These are phyloP conservation scores for Mastigias papua DNA, from an alignment of 30 jellyfish, hydroid and myxozoan species.

Conservation along the genomic window DNA sequence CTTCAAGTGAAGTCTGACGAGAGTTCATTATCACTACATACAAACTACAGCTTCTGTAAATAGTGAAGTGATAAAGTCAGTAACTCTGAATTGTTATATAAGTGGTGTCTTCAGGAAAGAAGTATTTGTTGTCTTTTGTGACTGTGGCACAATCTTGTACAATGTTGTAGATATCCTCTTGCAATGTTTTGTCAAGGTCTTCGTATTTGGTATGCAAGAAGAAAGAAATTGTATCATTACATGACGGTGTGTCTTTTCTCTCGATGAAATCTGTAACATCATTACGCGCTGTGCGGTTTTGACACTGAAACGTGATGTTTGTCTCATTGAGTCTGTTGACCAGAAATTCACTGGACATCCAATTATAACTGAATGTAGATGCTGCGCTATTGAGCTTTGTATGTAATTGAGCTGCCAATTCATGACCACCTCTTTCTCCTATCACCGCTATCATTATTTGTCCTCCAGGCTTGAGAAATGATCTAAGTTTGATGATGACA, in stretches of 20 bases:
- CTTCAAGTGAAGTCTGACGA: too few species aligned
- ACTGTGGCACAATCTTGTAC: constrained; percentile 11
- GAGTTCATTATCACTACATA: too few species aligned
- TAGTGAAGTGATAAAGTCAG: too few species aligned
- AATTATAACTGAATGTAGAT: background rate
- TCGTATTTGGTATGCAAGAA: constrained; percentile 40
- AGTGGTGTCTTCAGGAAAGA: constrained; percentile 8
- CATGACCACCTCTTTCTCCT: constrained; percentile 22
- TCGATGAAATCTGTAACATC: constrained; percentile 50
- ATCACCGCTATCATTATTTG: background rate
- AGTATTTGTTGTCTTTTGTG: constrained; percentile 5
- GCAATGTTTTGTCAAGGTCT: constrained; percentile 4
- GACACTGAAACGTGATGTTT: background rate
- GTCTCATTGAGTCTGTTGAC: background rate
- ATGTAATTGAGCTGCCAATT: constrained; percentile 2
- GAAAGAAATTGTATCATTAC: constrained; percentile 22
- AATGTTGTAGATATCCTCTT: constrained; percentile 8
- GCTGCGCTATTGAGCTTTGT: background rate
- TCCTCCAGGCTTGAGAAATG: constrained; percentile 37
- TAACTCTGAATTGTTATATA: too few species aligned
- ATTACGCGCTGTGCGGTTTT: constrained; percentile 2
- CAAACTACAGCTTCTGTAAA: too few species aligned
- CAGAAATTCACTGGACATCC: background rate
- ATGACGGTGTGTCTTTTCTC: background rate
- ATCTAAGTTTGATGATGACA: constrained; percentile 16